Conservation (phyloP, 1,140 invertebrate species). For the Araneus ventricosus region DNA sequence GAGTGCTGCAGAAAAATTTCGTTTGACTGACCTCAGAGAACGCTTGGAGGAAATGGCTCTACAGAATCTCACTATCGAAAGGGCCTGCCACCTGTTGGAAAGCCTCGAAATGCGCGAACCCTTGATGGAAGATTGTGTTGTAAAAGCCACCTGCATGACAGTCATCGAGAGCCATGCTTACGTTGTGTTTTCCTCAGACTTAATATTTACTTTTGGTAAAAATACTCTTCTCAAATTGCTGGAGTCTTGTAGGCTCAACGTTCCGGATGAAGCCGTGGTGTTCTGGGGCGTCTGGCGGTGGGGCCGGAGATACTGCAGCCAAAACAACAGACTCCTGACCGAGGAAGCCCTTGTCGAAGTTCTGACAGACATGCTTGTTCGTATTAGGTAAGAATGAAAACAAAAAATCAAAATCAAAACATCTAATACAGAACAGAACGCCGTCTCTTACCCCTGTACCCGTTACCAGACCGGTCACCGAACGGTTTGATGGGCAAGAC, state of each 20-base stretch:
- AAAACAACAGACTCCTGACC: neutral
- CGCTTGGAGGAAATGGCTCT: neutral
- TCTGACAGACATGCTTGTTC: constrained; percentile 27
- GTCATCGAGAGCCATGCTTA: constrained; percentile 29
- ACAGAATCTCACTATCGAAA: neutral
- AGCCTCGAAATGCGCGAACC: neutral
- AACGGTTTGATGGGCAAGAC: no score
- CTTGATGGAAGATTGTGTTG: neutral
- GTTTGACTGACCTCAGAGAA: neutral
- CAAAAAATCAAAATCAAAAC: neutral
- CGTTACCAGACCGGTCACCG: no score
- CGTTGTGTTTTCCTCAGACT: constrained; percentile 34
- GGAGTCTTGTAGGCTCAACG: constrained; percentile 10
- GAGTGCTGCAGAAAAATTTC: neutral
- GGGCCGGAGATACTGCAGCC: constrained; percentile 9
- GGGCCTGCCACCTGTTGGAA: constrained; percentile 39
- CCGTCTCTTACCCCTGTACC: no score
- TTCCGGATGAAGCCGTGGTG: constrained; percentile 43
- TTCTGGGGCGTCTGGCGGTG: constrained; percentile 66
- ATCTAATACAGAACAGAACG: no score
- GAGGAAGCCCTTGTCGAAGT: neutral
- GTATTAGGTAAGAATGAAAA: constrained; percentile 1
- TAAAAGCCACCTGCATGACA: constrained; percentile 9
- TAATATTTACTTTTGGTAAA: constrained; percentile 16
- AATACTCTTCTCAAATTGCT: neutral